Base-by-base conservation (phyloP, 2,888 invertebrate species). In the Pseudanteris insignis region DNA sequence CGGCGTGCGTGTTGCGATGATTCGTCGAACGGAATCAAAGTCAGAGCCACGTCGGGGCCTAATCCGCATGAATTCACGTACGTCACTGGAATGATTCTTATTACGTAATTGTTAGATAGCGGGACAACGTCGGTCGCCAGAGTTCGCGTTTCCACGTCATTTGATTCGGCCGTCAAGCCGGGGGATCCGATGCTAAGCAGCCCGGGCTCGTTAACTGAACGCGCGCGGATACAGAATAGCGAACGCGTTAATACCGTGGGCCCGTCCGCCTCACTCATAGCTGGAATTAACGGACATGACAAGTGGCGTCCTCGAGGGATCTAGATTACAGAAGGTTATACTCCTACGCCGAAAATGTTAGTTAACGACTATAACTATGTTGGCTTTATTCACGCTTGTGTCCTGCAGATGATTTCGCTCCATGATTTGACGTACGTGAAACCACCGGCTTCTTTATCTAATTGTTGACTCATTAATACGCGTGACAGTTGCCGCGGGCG, bases 181-280 rank as follows among this genome's bases (percentile, higher is more conserved):
- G 15, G 18, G 18, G 63, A 68, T 70, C 69, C 69, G 66, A 69
- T 67, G 69, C 67, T 68, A 67, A 71, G 63, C 65, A 69, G 61
- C 62, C 28, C 46, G 48, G 46, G 61, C 67, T 68, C 64, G 67
- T 67, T 71, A 68, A 63, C 67, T 47, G 29, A n/a, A 36, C 41
- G 36, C 54, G 44, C 48, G 43, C 48, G 37, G 60, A 53, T 37
- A 34, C 34, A 55, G 51, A 40, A 55, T 43, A 34, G 15, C 36
- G 15, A 25, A 14, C 51, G 18, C 43, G 37, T 37, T 54, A 54
- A 50, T 61, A 38, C 48, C 48, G 48, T 54, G 29, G 60, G 60
- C 40, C 48, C 18, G 41, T 51, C 55, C 51, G 50, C 26, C 54
- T 50, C 37, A 24, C 51, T 51, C 55, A 46, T 47, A 51, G 55